These are phyloP conservation scores for Melanotaenia duboulayi DNA, from an alignment of 2,113 vertebrate species.

Conservation along the genomic window DNA sequence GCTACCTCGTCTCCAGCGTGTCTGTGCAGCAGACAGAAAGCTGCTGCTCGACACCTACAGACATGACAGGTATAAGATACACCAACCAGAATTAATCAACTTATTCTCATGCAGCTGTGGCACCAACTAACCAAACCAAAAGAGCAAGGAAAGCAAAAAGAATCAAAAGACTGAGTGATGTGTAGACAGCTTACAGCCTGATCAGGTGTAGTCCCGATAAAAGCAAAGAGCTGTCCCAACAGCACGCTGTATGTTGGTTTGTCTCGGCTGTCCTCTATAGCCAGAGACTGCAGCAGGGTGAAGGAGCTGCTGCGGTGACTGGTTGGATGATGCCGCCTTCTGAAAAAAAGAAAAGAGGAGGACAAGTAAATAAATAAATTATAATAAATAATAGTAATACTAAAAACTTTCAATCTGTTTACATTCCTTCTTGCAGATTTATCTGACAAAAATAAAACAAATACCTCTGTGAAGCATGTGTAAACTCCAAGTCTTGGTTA, in stretches of 20 bases:
- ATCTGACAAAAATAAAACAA: neutral
- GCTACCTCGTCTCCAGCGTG: constrained; percentile 93
- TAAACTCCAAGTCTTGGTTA: constrained; percentile 94
- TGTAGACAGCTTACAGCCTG: constrained; percentile 86
- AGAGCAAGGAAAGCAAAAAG: too few relatives aligned
- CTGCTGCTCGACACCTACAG: constrained; percentile 95
- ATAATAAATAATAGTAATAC: too few relatives aligned
- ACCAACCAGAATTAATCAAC: neutral
- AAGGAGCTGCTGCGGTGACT: constrained; percentile 98
- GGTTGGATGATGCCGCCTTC: constrained; percentile 90
- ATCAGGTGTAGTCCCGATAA: constrained; percentile 96
- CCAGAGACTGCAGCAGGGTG: constrained; percentile 93
- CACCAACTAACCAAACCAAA: neutral
- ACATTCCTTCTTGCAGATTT: neutral
- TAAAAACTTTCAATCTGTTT: neutral
- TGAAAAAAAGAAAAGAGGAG: neutral
- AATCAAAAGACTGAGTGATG: neutral
- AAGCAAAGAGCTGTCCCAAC: constrained; percentile 95
- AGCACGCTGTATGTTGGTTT: constrained; percentile 96
- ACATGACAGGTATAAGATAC: neutral
- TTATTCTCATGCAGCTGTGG: constrained; percentile 3
- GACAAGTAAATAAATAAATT: neutral
- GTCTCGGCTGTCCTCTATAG: constrained; percentile 92
- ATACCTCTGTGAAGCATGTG: constrained; percentile 90
- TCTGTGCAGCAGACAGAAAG: constrained; percentile 96